These are phyloP conservation scores for Pollimyrus isidori DNA, from an alignment of 2,113 vertebrate genomes.

Conservation along the genomic window DNA sequence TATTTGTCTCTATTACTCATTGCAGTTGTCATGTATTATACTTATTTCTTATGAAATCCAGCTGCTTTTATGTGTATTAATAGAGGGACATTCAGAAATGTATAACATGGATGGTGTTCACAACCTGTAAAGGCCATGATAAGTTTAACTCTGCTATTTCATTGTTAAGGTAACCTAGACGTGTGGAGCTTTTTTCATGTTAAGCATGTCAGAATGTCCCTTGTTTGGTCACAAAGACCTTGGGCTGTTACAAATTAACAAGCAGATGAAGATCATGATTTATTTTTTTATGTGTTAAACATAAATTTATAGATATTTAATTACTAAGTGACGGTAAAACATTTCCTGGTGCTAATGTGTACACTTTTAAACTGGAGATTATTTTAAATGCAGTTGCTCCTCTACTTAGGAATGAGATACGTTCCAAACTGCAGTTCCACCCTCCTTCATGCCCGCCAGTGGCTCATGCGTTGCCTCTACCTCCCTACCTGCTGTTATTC, in stretches of 20 bases:
- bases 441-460: too few relatives aligned
- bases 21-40: neutral
- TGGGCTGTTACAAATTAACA: neutral
- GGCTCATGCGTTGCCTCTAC: too few relatives aligned
- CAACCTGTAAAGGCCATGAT: neutral
- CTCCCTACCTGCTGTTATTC: too few relatives aligned
- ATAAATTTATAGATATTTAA: neutral
- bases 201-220: neutral
- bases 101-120: neutral
- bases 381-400: neutral
- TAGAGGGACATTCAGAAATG: neutral
- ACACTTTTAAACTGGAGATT: neutral
- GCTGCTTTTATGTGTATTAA: neutral
- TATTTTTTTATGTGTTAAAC: neutral
- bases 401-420: too few relatives aligned
- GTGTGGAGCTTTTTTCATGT: neutral
- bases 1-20: neutral
- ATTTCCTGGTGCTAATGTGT: neutral
- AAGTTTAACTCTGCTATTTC: neutral
- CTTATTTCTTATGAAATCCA: neutral
- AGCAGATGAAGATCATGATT: neutral
- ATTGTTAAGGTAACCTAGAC: neutral
- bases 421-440: too few relatives aligned
- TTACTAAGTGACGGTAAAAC: neutral
- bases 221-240: neutral